Evolutionary conservation across 2,113 vertebrate species (phyloP).

Genomic region (Microcebus ravelobensis): DNA sequence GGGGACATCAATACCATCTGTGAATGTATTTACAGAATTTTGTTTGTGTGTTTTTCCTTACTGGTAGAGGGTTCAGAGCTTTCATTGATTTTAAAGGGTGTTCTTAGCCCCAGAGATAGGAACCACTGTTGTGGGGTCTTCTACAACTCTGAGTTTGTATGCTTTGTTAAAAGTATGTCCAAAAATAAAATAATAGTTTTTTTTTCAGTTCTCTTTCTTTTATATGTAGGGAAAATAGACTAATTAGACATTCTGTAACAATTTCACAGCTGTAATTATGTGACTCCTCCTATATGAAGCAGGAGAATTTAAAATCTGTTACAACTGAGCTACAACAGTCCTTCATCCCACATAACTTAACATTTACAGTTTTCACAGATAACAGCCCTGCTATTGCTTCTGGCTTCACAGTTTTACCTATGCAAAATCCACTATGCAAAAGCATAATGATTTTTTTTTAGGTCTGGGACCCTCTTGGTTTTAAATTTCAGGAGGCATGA

Average conservation of each 20-base stretch:
- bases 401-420: background rate
- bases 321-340: background rate
- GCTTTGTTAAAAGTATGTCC: background rate
- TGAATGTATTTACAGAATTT: background rate
- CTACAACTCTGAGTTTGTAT: background rate
- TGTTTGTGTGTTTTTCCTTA: background rate
- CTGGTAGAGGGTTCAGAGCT: background rate
- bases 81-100: background rate
- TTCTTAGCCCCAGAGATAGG: background rate
- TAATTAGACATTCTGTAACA: constrained; percentile 28
- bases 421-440: background rate
- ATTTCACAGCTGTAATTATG: constrained; percentile 22
- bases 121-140: background rate
- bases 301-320: constrained; percentile 34
- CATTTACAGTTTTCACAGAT: background rate
- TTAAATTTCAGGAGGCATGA: background rate
- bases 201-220: constrained; percentile 45
- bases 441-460: background rate
- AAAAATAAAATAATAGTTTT: constrained; percentile 26
- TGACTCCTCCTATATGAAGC: background rate
- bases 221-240: constrained; percentile 26
- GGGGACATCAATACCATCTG: background rate
- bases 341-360: background rate
- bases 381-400: background rate
- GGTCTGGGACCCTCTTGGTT: constrained; percentile 24